A percentile compares a stretch with the other conserved stretches of the same genome.
phyloP scores from a whole-genome alignment of 1,140 invertebrate species.

The Matsumurasca onukii region DNA sequence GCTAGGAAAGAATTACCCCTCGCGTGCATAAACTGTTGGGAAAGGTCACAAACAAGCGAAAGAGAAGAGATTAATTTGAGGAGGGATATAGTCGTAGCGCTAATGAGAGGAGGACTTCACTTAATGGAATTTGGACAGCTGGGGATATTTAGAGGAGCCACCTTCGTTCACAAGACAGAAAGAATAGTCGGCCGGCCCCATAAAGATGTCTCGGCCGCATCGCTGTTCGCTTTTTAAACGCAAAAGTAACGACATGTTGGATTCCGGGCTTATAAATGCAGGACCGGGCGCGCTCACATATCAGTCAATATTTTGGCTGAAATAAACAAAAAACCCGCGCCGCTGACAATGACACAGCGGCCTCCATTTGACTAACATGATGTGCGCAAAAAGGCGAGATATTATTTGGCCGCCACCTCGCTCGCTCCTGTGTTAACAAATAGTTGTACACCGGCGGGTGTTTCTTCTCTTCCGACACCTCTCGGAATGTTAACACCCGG shows the following conservation, averaged over 20 bases:
- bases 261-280: slow-evolving; percentile 9
- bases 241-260: too few species aligned
- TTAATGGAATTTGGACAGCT: slow-evolving; percentile 18
- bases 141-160: slow-evolving; percentile 3
- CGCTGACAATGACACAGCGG: slow-evolving; percentile 8
- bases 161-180: slow-evolving; percentile 1
- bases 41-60: too few species aligned
- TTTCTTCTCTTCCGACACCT: too few species aligned
- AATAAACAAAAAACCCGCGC: background rate
- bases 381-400: background rate
- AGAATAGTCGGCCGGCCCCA: background rate
- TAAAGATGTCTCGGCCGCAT: slow-evolving; percentile 2
- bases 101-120: background rate
- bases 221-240: too few species aligned
- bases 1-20: too few species aligned
- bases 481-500: too few species aligned
- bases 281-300: background rate
- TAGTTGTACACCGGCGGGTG: background rate
- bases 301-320: slow-evolving; percentile 8
- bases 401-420: background rate
- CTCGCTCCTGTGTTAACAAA: background rate
- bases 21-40: background rate
- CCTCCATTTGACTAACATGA: slow-evolving; percentile 9
- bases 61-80: slow-evolving; percentile 4
- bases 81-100: background rate